Evolutionary conservation across 2,113 vertebrate genomes (phyloP).

Genomic region (Zosterops pallidus): DNA sequence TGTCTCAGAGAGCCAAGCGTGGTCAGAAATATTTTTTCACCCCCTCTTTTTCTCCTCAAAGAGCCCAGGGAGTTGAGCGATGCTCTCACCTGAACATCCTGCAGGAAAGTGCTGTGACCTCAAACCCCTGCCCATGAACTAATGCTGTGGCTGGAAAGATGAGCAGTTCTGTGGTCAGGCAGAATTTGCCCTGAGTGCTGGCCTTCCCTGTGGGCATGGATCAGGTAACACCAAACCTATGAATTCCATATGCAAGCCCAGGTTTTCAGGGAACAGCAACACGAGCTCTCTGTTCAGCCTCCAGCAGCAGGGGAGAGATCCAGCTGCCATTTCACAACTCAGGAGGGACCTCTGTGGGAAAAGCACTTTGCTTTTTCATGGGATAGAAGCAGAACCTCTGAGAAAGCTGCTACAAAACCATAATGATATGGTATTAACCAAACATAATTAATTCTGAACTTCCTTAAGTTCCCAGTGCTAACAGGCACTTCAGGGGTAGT

Average conservation of each 20-base stretch:
- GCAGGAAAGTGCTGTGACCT: neutral
- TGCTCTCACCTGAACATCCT: neutral
- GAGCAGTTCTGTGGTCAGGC: neutral
- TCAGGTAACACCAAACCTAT: constrained; percentile 17
- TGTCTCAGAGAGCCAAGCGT: neutral
- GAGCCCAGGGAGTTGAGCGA: neutral
- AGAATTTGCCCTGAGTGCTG: neutral
- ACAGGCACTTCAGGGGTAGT: neutral
- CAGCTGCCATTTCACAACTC: neutral
- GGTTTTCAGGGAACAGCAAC: neutral
- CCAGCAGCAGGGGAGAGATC: neutral
- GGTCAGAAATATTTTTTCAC: neutral
- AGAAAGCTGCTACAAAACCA: constrained; percentile 21
- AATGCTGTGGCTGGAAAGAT: neutral
- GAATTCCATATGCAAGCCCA: neutral
- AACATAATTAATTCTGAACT: neutral
- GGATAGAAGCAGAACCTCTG: constrained; percentile 14
- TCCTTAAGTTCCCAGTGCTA: neutral
- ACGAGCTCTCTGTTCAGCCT: neutral
- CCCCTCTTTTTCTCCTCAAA: neutral
- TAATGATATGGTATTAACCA: neutral
- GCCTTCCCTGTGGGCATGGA: neutral
- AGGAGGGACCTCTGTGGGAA: constrained; percentile 41
- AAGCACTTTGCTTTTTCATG: neutral
- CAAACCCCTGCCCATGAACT: neutral